Evolutionary conservation across 2,113 vertebrate species (phyloP).

Genomic region (Gila orcuttii): DNA sequence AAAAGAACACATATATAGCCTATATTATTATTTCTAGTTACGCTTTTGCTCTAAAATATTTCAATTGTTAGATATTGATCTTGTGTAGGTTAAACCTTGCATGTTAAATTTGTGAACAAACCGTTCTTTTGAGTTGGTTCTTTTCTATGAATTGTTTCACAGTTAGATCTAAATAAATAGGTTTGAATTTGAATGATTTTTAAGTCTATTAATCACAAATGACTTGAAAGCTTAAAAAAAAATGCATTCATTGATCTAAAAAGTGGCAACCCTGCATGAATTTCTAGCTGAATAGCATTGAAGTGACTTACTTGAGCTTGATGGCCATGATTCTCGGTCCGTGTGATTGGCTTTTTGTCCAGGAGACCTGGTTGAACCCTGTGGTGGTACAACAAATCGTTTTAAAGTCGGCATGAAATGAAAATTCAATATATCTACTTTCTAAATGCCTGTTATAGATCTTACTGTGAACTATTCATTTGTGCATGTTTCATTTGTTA

Average conservation of each 20-base stretch:
- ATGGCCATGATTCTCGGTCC: constrained; percentile 91
- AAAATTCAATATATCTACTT: background rate
- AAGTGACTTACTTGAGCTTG: constrained; percentile 87
- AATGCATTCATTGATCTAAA: background rate
- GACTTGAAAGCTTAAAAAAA: background rate
- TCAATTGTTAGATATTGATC: background rate
- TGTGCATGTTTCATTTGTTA: background rate
- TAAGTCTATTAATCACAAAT: background rate
- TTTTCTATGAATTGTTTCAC: background rate
- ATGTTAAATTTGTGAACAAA: background rate
- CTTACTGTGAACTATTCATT: background rate
- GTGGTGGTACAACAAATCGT: constrained; percentile 49
- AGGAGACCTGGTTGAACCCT: constrained; percentile 84
- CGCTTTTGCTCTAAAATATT: background rate
- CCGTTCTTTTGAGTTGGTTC: background rate
- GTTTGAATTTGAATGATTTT: background rate
- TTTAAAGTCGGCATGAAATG: background rate
- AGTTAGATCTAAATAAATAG: background rate
- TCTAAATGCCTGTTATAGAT: background rate
- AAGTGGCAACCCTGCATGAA: background rate
- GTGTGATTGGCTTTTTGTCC: constrained; percentile 81
- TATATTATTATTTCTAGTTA: background rate
- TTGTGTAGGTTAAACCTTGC: background rate
- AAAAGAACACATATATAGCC: background rate
- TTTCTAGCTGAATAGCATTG: constrained; percentile 48